Evolutionary conservation across 2,888 invertebrate genomes (phyloP), one percentile per base, ranked within the genome.

Genomic region (Melipona bicolor): DNA sequence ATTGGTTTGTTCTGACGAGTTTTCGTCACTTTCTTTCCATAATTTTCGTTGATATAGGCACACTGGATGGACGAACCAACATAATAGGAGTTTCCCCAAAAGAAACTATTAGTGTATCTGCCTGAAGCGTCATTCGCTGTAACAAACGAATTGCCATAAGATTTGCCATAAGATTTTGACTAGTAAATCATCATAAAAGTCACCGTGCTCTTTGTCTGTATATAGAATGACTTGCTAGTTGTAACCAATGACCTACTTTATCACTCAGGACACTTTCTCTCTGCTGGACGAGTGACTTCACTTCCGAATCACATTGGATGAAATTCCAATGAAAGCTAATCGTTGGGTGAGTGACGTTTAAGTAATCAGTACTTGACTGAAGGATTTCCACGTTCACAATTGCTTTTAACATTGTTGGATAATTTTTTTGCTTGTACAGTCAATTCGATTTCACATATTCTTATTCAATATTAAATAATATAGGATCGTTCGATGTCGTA

Each of bases 1-100:
- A 85, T 69, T 59, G 86, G 72, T 2, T 81, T 24, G 1, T 75
- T 81, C 0, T 72, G 27, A 27, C 27, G 64, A 71, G 75, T 75
- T 36, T 88, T 80, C 2, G 59, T 19, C 11, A 36, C 64, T 15
- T 77, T 85, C 27, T 62, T 82, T 5, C 75, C 50, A 19, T 88
- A 83, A 32, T 81, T 73, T 76, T 87, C 70, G 36, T 93, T 93
- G 65, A 95, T 93, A 80, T 92, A 93, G 24, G 90, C 87, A 74
- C 95, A 95, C 73, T 94, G 94, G 21, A 93, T 93, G 3, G 94
- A 93, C 9, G 95, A 95, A 52, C 95, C 95, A 9, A 90, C 90
- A 88, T 94, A 95, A 81, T 93, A 95, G 13, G 93, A 92, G 85
- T 95, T 95, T 27, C 95, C 95, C 94, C 94, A 95, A 84, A 94